Percentiles rank a stretch among this genome's conserved stretches.
Evolutionary conservation across 2,113 vertebrate genomes (phyloP).

Genomic region (Dissostichus mawsoni): DNA sequence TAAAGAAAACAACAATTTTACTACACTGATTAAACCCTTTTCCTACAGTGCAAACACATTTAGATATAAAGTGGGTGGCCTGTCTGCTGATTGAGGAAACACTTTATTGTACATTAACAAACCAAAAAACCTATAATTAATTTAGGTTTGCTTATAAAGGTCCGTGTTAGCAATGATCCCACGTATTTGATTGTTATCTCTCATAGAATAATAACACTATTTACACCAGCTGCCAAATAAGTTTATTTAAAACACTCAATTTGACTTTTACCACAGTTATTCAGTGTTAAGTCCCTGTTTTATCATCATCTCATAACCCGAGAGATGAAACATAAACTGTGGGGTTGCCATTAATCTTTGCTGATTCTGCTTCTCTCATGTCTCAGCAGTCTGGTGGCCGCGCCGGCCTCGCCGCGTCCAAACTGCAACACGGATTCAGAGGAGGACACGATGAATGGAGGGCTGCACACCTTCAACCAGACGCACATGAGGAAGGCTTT

Average conservation of each 20-base stretch:
- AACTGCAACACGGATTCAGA: conserved; percentile 80
- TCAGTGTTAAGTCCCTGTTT: background rate
- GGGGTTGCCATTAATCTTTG: conserved; percentile 9
- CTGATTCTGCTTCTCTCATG: conserved; percentile 58
- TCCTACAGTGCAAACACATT: too few relatives aligned
- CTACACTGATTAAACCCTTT: too few relatives aligned
- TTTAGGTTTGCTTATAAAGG: too few relatives aligned
- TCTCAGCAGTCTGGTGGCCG: conserved; percentile 67
- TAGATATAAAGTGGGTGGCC: too few relatives aligned
- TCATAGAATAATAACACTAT: too few relatives aligned
- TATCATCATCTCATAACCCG: background rate
- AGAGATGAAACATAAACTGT: background rate
- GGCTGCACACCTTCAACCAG: conserved; percentile 88
- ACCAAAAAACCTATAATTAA: background rate
- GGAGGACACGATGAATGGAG: conserved; percentile 87
- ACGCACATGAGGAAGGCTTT: conserved; percentile 96
- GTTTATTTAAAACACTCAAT: too few relatives aligned
- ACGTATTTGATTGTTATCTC: too few relatives aligned
- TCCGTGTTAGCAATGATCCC: too few relatives aligned
- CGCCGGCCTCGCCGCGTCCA: conserved; percentile 58
- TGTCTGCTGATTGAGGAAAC: background rate
- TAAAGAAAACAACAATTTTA: background rate
- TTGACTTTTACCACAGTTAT: too few relatives aligned
- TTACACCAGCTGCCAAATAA: too few relatives aligned
- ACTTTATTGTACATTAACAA: background rate